These are phyloP conservation scores for Steatocranus sp. DNA, from an alignment of 2,797 vertebrate genomes.

Conservation along the genomic window DNA sequence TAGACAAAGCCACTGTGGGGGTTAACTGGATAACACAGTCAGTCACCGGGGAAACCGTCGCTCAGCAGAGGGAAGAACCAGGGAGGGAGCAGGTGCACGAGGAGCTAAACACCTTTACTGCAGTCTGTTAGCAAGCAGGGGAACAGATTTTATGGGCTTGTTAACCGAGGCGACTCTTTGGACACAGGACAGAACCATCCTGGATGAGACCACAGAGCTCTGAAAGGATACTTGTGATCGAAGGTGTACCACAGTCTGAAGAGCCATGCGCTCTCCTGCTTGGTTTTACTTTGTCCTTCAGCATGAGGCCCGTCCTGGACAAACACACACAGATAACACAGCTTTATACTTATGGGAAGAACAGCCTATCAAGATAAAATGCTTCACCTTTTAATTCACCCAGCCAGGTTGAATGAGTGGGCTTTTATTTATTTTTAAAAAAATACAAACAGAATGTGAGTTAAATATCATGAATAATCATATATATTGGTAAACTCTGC, in stretches of 20 bases:
- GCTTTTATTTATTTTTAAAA: background rate
- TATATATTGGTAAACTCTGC: background rate
- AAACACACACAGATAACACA: conserved; percentile 3
- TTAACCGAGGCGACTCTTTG: background rate
- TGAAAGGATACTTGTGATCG: conserved; percentile 99
- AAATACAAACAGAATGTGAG: background rate
- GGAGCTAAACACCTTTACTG: background rate
- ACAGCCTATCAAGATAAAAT: background rate
- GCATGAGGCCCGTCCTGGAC: conserved; percentile 82
- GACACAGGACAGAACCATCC: background rate
- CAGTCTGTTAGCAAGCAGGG: background rate
- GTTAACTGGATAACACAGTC: conserved; percentile 17
- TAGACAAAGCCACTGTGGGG: background rate
- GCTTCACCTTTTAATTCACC: background rate
- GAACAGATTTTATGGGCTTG: background rate
- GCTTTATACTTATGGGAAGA: background rate
- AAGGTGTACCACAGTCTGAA: conserved; percentile 98
- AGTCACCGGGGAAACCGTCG: conserved; percentile 16
- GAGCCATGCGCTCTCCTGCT: conserved; percentile 96
- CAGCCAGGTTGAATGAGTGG: too few relatives aligned
- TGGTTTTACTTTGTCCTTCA: conserved; percentile 84
- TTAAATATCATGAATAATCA: background rate
- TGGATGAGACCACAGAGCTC: background rate
- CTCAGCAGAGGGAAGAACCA: conserved; percentile 2
- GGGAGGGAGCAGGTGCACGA: background rate